phyloP scores from a whole-genome alignment of 2,888 invertebrate species.

The Nymphalis c-album region DNA sequence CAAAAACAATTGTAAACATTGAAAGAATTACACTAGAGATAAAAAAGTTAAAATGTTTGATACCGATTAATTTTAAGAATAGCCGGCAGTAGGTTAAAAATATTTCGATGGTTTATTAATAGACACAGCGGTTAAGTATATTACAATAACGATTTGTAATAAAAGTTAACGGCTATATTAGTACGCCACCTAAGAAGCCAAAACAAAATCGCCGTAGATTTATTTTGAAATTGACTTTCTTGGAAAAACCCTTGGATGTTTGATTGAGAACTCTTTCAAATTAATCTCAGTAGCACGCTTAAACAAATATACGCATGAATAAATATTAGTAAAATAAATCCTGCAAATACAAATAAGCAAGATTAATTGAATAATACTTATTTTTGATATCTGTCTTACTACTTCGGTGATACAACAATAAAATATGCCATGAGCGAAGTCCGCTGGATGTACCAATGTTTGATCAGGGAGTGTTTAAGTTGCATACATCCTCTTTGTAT shows the following conservation, averaged over 20 bases:
- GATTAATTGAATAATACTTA: no score
- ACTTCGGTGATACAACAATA: no score
- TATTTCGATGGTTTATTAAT: neutral
- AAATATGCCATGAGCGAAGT: no score
- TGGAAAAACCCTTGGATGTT: constrained; percentile 61
- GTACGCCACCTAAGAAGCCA: constrained; percentile 68
- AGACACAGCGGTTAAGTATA: neutral
- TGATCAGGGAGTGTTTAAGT: no score
- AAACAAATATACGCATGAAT: constrained; percentile 20
- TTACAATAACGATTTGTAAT: neutral
- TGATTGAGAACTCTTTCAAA: constrained; percentile 70
- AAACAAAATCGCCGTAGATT: constrained; percentile 65
- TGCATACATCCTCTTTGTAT: no score
- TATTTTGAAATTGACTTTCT: constrained; percentile 62
- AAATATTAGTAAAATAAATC: constrained; percentile 26
- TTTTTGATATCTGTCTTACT: no score
- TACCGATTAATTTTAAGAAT: neutral
- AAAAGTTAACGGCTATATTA: constrained; percentile 34
- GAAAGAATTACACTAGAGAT: no score
- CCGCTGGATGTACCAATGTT: no score
- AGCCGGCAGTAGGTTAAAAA: neutral
- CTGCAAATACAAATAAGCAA: no score
- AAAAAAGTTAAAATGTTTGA: no score
- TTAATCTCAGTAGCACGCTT: constrained; percentile 48
- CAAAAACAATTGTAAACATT: no score